A percentile compares a stretch with the other conserved stretches of the same genome.
phyloP scores from a whole-genome alignment of 2,113 vertebrate species.

The Glaucidium brasilianum region DNA sequence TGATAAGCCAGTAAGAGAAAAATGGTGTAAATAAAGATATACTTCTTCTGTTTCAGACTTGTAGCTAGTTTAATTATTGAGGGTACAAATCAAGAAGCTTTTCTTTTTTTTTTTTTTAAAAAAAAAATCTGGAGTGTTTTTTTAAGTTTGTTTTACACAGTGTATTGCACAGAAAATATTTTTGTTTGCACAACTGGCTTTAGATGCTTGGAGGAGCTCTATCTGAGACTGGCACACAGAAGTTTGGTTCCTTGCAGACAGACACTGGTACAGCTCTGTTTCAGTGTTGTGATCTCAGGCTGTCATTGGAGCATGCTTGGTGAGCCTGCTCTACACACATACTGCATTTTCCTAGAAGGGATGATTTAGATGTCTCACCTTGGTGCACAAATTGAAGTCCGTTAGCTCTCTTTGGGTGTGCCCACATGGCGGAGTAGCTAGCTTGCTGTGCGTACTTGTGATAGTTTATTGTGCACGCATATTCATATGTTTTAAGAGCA shows the following conservation, averaged over 20 bases:
- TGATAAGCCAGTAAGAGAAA: neutral
- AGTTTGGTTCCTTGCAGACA: neutral
- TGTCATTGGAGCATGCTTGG: neutral
- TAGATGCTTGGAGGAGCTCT: neutral
- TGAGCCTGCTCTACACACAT: neutral
- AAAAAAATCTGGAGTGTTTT: neutral
- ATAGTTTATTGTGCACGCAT: neutral
- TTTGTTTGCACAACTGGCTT: neutral
- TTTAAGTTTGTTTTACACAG: neutral
- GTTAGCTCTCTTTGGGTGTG: neutral
- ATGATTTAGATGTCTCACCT: neutral
- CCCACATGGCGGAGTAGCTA: accelerated
- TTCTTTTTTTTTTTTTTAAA: no score
- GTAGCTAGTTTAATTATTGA: neutral
- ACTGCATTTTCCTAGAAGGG: neutral
- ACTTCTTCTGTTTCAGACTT: neutral
- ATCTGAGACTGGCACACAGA: neutral
- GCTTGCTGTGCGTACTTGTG: neutral
- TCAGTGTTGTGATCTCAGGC: neutral
- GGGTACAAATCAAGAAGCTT: neutral
- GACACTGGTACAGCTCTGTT: neutral
- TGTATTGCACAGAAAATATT: neutral
- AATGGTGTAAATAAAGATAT: neutral
- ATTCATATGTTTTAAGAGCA: neutral
- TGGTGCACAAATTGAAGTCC: neutral